Percentiles rank a stretch among this genome's conserved stretches.
Conservation (phyloP, 2,113 vertebrate species). For the Nesogale talazaci region DNA sequence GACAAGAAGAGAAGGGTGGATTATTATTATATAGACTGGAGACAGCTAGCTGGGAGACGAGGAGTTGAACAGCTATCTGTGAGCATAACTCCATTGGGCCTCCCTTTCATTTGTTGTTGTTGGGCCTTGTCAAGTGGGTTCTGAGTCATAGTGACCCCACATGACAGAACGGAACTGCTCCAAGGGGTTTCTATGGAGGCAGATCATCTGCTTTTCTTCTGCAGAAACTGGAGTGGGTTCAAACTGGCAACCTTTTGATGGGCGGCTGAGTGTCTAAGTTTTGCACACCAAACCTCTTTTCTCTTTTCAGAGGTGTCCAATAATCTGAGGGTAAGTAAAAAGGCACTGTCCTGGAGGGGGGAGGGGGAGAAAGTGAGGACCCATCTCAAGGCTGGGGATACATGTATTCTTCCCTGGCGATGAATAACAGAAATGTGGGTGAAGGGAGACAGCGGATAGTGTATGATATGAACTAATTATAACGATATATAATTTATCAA, state of each 20-base stretch:
- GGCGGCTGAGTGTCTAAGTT: neutral
- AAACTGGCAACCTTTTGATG: neutral
- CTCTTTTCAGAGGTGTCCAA: neutral
- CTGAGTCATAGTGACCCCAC: neutral
- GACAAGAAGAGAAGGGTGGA: rapidly evolving
- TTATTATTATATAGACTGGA: neutral
- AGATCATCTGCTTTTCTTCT: neutral
- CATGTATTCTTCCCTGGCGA: too few species aligned
- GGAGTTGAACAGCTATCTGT: too few species aligned
- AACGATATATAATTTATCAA: too few species aligned
- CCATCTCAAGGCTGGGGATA: too few species aligned
- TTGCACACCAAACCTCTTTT: neutral
- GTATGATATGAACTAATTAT: too few species aligned
- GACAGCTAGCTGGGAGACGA: rapidly evolving
- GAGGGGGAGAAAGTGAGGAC: too few species aligned
- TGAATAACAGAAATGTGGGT: too few species aligned
- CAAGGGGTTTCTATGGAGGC: neutral
- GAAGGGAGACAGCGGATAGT: too few species aligned
- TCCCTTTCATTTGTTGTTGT: neutral
- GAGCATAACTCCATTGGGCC: too few species aligned
- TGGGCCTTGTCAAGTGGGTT: neutral
- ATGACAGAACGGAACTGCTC: neutral
- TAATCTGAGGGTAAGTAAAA: too few species aligned
- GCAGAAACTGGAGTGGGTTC: neutral
- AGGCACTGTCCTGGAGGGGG: too few species aligned